Conservation (phyloP, 1,140 invertebrate genomes). For the Rhyacophila brunnea region DNA sequence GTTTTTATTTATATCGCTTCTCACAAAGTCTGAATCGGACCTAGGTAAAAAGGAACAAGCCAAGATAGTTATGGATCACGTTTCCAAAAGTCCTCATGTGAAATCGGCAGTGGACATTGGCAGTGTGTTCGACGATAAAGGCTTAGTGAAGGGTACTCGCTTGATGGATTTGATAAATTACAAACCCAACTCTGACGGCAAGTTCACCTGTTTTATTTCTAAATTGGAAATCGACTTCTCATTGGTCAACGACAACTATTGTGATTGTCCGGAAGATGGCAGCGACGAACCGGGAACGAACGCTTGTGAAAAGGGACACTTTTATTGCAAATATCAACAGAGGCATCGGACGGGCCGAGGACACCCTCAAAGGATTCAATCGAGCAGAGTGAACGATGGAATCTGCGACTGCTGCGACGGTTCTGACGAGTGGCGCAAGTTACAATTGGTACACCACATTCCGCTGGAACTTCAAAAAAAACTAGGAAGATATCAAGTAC, state of each 20-base stretch:
- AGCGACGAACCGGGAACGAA: conserved; percentile 89
- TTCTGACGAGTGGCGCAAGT: conserved; percentile 67
- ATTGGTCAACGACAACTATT: conserved; percentile 92
- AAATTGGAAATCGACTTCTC: conserved; percentile 77
- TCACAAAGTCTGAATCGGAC: conserved; percentile 14
- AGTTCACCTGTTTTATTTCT: conserved; percentile 92
- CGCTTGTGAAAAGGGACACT: conserved; percentile 80
- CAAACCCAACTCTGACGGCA: conserved; percentile 65
- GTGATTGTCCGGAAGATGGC: conserved; percentile 82
- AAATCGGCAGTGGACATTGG: neutral
- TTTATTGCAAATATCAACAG: conserved; percentile 69
- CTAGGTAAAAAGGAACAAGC: neutral
- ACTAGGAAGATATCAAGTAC: conserved; percentile 16
- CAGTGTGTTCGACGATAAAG: conserved; percentile 40
- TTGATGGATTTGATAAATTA: conserved; percentile 40
- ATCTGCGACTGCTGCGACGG: conserved; percentile 91
- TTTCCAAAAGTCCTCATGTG: neutral
- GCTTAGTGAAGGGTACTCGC: conserved; percentile 44
- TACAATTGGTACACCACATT: neutral
- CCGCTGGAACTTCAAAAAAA: conserved; percentile 14
- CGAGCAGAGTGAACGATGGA: conserved; percentile 84
- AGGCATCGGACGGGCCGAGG: conserved; percentile 44
- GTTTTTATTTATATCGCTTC: conserved; percentile 21
- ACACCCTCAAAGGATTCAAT: conserved; percentile 47
- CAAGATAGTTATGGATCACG: neutral